Evolutionary conservation across 2,113 vertebrate species (phyloP), one percentile per base, ranked within the genome.

Genomic region (Lasiurus cinereus): DNA sequence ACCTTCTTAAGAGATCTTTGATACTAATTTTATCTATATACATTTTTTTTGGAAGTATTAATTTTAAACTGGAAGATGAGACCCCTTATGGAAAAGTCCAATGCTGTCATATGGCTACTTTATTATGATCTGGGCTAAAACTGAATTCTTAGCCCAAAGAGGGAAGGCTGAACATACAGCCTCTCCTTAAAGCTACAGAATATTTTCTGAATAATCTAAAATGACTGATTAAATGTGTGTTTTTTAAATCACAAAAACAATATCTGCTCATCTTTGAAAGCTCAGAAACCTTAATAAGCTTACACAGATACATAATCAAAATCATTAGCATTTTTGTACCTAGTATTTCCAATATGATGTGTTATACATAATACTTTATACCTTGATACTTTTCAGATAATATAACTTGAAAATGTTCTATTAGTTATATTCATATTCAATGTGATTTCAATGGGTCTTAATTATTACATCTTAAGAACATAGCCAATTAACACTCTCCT

Each of bases 191-290:
- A 67, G 33, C 13, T 59, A 36, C 72, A 2, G 3, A 8, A 8
- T 43, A 78, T 90, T 90, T 96, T 83, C 31, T 50, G 19, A 96
- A 78, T 88, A 16, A 85, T 91, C 50, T 70, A 69, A 90, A 80
- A 46, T 31, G 36, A 62, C 29, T 31, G 33, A 64, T 66, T 24
- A 24, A 15, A 18, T 7, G 16, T 48, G 6, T 43, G 56, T n/a
- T 83, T 90, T 73, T 56, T 70, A 27, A 78, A 76, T 62, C n/a
- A 74, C 1, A 79, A 69, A 96, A 91, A 4, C 33, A 72, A 62
- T 89, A n/a, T 39, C 36, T 94, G 16, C 6, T 93, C 22, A 84
- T 87, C 74, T 93, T 80, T 84, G 6, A 82, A 80, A 67, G 43
- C 6, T 66, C 72, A 88, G 59, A 70, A 95, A 76, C 79, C 64